phyloP scores from a whole-genome alignment of 2,113 vertebrate genomes.

The Albula glossodonta region DNA sequence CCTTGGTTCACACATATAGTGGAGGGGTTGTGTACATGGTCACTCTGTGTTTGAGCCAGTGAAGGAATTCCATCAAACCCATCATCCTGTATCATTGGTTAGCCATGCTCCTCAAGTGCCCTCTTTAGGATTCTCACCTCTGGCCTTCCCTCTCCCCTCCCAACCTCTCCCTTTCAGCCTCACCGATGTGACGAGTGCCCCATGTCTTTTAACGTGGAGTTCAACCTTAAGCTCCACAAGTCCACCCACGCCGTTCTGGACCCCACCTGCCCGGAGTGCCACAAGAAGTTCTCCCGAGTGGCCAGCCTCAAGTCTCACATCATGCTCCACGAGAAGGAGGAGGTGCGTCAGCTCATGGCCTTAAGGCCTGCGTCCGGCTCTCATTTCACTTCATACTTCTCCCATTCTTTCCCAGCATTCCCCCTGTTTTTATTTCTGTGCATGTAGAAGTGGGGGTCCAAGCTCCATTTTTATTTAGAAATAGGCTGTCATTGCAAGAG shows the following conservation, averaged over 20 bases:
- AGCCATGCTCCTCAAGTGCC: neutral
- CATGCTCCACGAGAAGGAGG: conserved; percentile 97
- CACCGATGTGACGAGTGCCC: conserved; percentile 93
- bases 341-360: conserved; percentile 69
- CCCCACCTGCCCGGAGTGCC: conserved; percentile 89
- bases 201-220: conserved; percentile 94
- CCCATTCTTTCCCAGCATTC: neutral
- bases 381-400: neutral
- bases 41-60: too few relatives aligned
- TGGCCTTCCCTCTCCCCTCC: neutral
- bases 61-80: too few relatives aligned
- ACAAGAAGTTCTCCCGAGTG: conserved; percentile 92
- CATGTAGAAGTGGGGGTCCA: neutral
- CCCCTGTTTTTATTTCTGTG: neutral
- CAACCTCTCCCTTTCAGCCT: conserved; percentile 68
- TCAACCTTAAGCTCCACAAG: conserved; percentile 94
- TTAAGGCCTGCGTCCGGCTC: neutral
- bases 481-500: too few relatives aligned
- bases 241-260: conserved; percentile 88
- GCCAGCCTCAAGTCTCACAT: conserved; percentile 97
- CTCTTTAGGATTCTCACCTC: neutral
- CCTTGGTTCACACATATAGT: too few relatives aligned
- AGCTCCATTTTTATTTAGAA: too few relatives aligned
- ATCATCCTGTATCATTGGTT: too few relatives aligned
- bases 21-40: too few relatives aligned